phyloP scores from a whole-genome alignment of 2,113 vertebrate species.

The Pitta sordida region DNA sequence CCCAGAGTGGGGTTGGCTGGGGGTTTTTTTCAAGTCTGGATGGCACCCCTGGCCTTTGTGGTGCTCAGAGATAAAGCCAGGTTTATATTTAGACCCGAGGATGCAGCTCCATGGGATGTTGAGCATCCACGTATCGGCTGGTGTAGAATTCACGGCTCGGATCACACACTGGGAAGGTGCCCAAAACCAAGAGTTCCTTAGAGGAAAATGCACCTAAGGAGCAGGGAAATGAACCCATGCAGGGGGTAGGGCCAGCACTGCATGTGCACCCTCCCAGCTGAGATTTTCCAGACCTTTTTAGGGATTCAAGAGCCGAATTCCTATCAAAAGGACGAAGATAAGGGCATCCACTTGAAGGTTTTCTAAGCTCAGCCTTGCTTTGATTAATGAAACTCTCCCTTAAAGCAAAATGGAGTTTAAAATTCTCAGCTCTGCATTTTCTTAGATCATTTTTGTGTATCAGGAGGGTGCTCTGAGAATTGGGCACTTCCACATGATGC shows the following conservation, averaged over 20 bases:
- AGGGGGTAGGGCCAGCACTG: neutral
- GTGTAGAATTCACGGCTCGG: rapidly evolving
- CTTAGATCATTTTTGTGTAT: neutral
- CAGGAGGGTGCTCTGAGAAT: neutral
- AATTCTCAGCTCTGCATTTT: neutral
- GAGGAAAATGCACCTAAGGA: neutral
- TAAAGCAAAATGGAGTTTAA: neutral
- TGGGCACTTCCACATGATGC: rapidly evolving
- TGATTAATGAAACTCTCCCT: neutral
- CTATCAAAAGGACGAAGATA: neutral
- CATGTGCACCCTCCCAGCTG: neutral
- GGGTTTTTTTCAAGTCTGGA: neutral
- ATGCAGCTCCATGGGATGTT: neutral
- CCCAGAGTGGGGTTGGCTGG: no score
- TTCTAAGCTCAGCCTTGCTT: neutral
- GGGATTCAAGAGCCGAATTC: neutral
- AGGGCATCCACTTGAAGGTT: neutral
- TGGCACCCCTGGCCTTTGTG: neutral
- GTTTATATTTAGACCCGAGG: neutral
- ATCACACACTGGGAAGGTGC: neutral
- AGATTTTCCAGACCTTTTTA: neutral
- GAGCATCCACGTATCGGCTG: neutral
- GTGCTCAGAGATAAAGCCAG: neutral
- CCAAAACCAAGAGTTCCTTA: neutral
- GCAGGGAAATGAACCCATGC: rapidly evolving